phyloP scores from a whole-genome alignment of 2,888 invertebrate genomes.

The Drosophila limbata region DNA sequence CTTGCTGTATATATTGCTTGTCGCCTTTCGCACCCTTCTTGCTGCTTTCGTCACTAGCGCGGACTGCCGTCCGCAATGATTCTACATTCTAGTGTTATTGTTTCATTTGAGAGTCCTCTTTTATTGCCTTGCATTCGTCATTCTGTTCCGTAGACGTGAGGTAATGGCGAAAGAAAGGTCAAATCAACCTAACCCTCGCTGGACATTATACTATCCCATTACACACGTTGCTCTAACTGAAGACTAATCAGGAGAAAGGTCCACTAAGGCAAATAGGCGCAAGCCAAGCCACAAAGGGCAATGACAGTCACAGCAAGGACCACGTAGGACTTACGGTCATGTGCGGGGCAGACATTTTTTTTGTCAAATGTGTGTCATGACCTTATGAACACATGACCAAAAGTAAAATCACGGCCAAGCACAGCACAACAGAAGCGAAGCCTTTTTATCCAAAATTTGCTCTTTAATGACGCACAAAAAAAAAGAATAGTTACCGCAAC shows the following conservation, averaged over 20 bases:
- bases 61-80: too few species aligned
- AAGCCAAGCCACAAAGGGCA: slow-evolving; percentile 44
- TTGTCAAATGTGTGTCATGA: slow-evolving; percentile 70
- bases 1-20: too few species aligned
- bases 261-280: slow-evolving; percentile 24
- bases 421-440: neutral
- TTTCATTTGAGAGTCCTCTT: slow-evolving; percentile 14
- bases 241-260: slow-evolving; percentile 44
- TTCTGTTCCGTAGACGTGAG: neutral
- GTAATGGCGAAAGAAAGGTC: slow-evolving; percentile 15
- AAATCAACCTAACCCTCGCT: slow-evolving; percentile 8
- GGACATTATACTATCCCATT: slow-evolving; percentile 12
- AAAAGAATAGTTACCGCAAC: slow-evolving; percentile 22
- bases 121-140: slow-evolving; percentile 6
- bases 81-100: slow-evolving; percentile 28
- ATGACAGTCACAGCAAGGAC: slow-evolving; percentile 34
- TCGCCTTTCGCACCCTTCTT: too few species aligned
- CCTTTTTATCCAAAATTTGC: slow-evolving; percentile 20
- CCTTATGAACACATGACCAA: slow-evolving; percentile 62
- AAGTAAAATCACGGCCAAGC: slow-evolving; percentile 16
- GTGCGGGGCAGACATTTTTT: slow-evolving; percentile 19
- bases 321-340: slow-evolving; percentile 25
- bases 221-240: slow-evolving; percentile 1
- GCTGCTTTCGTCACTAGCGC: too few species aligned
- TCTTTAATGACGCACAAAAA: slow-evolving; percentile 36